Evolutionary conservation across 2,113 vertebrate genomes (phyloP).

Genomic region (Lipophrys pholis): DNA sequence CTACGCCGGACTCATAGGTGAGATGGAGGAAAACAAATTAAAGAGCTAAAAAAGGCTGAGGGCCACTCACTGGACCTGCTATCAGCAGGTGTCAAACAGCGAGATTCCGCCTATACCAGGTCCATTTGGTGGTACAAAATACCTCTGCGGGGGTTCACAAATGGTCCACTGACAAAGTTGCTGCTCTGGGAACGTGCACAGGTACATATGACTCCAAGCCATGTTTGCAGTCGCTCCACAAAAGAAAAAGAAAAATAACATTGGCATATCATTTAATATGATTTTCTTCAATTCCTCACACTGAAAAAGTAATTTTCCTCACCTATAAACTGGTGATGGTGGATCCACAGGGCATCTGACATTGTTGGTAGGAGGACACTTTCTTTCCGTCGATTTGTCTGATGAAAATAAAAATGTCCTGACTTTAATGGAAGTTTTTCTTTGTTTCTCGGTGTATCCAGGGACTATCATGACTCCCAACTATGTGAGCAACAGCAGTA

Average conservation of each 20-base stretch:
- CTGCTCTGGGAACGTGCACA: conserved; percentile 12
- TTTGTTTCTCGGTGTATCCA: conserved; percentile 53
- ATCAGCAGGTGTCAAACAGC: conserved; percentile 14
- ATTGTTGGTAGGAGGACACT: conserved; percentile 18
- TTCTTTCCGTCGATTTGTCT: conserved; percentile 9
- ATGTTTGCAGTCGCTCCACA: conserved; percentile 30
- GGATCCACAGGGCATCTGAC: conserved; percentile 25
- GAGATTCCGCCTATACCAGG: conserved; percentile 19
- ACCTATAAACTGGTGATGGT: conserved; percentile 38
- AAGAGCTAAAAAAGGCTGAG: conserved; percentile 9
- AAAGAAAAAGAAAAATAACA: background rate
- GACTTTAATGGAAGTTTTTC: background rate
- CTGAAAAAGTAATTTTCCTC: conserved; percentile 47
- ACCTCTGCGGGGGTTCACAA: conserved; percentile 16
- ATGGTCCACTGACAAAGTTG: conserved; percentile 23
- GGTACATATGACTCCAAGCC: too few species aligned
- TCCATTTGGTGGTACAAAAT: conserved; percentile 21
- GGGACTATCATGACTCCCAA: conserved; percentile 97
- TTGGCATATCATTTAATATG: conserved; percentile 1
- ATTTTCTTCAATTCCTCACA: conserved; percentile 27
- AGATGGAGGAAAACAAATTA: conserved; percentile 49
- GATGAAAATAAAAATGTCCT: conserved; percentile 23
- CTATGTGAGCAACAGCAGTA: conserved; percentile 91
- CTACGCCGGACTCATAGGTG: conserved; percentile 94
- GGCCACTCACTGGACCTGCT: conserved; percentile 13